Base-by-base conservation (phyloP, 2,113 vertebrate genomes). In the Neodontobutis hainanensis region DNA sequence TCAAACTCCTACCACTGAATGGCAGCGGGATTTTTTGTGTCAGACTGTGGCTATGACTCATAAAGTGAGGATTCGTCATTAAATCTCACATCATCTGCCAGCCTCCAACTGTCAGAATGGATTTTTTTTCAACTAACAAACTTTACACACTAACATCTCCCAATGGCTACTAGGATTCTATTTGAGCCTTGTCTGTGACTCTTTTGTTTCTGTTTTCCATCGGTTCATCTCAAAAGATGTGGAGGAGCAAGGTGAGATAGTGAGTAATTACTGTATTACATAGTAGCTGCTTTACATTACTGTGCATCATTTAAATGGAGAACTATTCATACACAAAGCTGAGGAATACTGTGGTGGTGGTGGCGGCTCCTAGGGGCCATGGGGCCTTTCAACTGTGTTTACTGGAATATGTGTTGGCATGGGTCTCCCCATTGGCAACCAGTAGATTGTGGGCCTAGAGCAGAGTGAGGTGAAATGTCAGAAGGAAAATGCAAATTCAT, bases 391-490 rank as follows among this genome's bases (percentile, higher is more conserved):
- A 81, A 19, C 49, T 58, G 69, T 62, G 55, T 67, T 74, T 49
- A 68, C 56, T 67, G 64, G 64, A 63, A 87, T 90, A 56, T 74
- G 60, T 78, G 56, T 63, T 89, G 85, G 89, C 86, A 86, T 59
- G 11, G 70, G 38, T 16, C 47, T 61, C 67, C 65, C 70, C 12
- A 51, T 61, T 61, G 73, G 75, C 62, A 67, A 59, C 53, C 78
- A 81, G 73, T 64, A 70, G 73, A 57, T 65, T 0, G 11, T 63
- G 61, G 44, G 73, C 66, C 56, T 4, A 35, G 61, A 12, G 71
- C 48, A 38, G n/a, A 9, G 42, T 65, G 70, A 82, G 84, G 81
- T 85, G 77, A 90, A 91, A 92, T 89, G 85, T 90, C 87, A 83
- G 35, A 6, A 70, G 55, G 53, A 43, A 82, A 89, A 92, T 86